phyloP scores from a whole-genome alignment of 2,888 invertebrate genomes.

The Laspeyria flexula region DNA sequence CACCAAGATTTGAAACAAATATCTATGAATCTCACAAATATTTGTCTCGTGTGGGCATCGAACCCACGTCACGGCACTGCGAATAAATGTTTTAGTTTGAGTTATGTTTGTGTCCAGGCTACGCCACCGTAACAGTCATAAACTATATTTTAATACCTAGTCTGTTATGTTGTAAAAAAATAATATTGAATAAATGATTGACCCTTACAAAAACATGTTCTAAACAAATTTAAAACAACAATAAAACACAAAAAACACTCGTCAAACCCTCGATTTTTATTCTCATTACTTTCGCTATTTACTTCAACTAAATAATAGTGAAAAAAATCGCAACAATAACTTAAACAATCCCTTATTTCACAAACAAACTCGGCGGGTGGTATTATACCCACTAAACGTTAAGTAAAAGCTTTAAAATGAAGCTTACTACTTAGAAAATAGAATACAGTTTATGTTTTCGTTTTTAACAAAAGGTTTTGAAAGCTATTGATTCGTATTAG shows the following conservation, averaged over 20 bases:
- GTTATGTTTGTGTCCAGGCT: too few relatives aligned
- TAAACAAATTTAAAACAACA: slow-evolving; percentile 14
- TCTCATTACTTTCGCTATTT: slow-evolving; percentile 67
- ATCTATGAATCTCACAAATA: too few relatives aligned
- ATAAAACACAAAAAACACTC: slow-evolving; percentile 35
- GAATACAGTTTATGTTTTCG: background rate
- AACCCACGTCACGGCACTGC: too few relatives aligned
- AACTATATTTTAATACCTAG: too few relatives aligned
- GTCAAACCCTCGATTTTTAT: slow-evolving; percentile 58
- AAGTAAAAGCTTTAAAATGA: slow-evolving; percentile 4
- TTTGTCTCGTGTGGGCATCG: too few relatives aligned
- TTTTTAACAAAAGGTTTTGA: slow-evolving; percentile 13
- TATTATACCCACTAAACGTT: slow-evolving; percentile 1
- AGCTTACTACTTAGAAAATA: rapidly evolving
- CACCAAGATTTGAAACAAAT: too few relatives aligned
- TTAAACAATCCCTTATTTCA: slow-evolving; percentile 51
- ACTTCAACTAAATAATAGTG: slow-evolving; percentile 45
- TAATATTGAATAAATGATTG: too few relatives aligned
- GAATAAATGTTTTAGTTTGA: too few relatives aligned
- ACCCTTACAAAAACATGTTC: too few relatives aligned
- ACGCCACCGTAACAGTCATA: too few relatives aligned
- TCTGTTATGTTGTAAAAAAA: too few relatives aligned
- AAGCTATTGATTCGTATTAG: slow-evolving; percentile 31
- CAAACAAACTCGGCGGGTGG: slow-evolving; percentile 70
- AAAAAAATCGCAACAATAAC: slow-evolving; percentile 53